These are phyloP conservation scores for Phrynosoma blainvillii DNA, from an alignment of 2,113 vertebrate species.

Conservation along the genomic window DNA sequence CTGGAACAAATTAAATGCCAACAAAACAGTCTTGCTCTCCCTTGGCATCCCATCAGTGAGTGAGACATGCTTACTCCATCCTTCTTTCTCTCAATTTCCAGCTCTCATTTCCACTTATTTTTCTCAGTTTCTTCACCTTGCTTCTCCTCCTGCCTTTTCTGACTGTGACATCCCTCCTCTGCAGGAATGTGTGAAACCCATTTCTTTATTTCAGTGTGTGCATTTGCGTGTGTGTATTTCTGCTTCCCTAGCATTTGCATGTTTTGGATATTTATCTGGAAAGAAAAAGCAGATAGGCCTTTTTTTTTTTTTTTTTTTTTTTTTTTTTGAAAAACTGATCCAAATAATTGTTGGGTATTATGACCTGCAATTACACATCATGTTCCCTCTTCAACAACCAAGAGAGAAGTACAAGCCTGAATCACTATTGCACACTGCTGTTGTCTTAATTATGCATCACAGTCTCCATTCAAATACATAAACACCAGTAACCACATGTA, in stretches of 20 bases:
- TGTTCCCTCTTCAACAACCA: background rate
- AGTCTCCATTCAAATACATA: background rate
- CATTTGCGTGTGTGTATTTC: background rate
- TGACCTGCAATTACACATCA: background rate
- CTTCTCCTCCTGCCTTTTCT: background rate
- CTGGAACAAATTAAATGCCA: conserved; percentile 38
- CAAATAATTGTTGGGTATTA: background rate
- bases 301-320: background rate
- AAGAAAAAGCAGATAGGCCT: background rate
- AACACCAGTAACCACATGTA: background rate
- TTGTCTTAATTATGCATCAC: background rate
- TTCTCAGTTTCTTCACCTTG: background rate
- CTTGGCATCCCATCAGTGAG: conserved; percentile 15
- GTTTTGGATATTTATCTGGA: background rate
- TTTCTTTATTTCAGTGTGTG: background rate
- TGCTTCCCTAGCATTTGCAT: background rate
- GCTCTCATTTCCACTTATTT: background rate
- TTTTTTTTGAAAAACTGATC: background rate
- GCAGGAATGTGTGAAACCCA: background rate
- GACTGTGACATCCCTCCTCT: background rate
- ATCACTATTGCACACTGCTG: background rate
- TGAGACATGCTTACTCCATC: conserved; percentile 33
- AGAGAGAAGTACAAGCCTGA: background rate
- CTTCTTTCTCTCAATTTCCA: background rate
- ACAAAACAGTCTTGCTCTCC: conserved; percentile 22